Evolutionary conservation across 1,140 invertebrate species (phyloP).

Genomic region (Eumeta japonica): DNA sequence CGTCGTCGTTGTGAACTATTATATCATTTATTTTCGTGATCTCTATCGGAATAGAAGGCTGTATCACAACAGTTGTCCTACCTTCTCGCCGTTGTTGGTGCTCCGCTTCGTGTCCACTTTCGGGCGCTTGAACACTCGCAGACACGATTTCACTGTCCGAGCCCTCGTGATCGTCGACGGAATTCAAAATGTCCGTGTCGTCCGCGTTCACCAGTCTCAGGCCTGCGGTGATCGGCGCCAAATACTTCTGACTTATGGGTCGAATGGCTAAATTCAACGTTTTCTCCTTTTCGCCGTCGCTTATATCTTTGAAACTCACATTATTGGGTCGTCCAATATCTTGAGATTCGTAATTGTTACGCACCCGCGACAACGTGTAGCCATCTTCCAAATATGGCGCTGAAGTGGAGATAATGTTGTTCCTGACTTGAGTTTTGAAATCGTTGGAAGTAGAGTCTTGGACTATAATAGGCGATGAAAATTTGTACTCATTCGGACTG

Average conservation of each 20-base stretch:
- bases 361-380: slow-evolving; percentile 34
- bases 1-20: slow-evolving; percentile 50
- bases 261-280: slow-evolving; percentile 46
- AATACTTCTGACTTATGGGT: slow-evolving; percentile 51
- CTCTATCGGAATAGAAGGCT: slow-evolving; percentile 58
- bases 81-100: slow-evolving; percentile 59
- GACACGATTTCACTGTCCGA: slow-evolving; percentile 37
- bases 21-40: slow-evolving; percentile 51
- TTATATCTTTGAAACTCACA: no score
- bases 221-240: slow-evolving; percentile 59
- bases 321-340: no score
- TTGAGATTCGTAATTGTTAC: slow-evolving; percentile 18
- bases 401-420: slow-evolving; percentile 42
- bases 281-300: no score
- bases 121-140: slow-evolving; percentile 21
- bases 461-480: slow-evolving; percentile 41
- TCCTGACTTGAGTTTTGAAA: slow-evolving; percentile 34
- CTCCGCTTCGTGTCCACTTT: slow-evolving; percentile 24
- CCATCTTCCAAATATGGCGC: slow-evolving; percentile 40
- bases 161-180: slow-evolving; percentile 32
- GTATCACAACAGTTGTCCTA: slow-evolving; percentile 61
- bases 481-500: slow-evolving; percentile 28
- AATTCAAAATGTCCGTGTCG: slow-evolving; percentile 26
- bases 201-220: slow-evolving; percentile 49
- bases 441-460: slow-evolving; percentile 25